These are phyloP conservation scores for Sympetrum striolatum DNA, from an alignment of 2,888 invertebrate genomes.

Conservation along the genomic window DNA sequence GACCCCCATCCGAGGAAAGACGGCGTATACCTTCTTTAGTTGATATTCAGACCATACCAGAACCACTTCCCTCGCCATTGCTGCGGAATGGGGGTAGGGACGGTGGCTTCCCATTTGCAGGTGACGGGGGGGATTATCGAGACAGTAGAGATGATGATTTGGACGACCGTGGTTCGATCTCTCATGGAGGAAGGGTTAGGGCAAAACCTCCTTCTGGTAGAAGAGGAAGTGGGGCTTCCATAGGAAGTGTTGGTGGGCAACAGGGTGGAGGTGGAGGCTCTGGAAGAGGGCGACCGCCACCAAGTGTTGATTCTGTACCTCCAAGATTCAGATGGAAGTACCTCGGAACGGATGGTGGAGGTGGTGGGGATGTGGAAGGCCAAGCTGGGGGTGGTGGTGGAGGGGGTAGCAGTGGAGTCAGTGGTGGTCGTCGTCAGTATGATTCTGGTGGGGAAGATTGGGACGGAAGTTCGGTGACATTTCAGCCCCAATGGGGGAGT, in stretches of 20 bases:
- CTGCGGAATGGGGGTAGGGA: constrained; percentile 24
- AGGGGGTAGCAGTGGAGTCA: neutral
- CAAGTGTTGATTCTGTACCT: neutral
- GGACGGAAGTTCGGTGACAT: constrained; percentile 65
- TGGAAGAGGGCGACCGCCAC: neutral
- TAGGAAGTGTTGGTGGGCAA: constrained; percentile 5
- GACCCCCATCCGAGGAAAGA: neutral
- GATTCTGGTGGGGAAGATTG: constrained; percentile 58
- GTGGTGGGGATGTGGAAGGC: constrained; percentile 18
- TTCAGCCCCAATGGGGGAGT: constrained; percentile 56
- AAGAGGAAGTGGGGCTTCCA: constrained; percentile 60
- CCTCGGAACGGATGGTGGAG: neutral
- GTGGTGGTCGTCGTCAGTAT: neutral
- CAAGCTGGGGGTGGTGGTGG: constrained; percentile 36
- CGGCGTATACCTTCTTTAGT: constrained; percentile 24
- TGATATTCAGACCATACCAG: constrained; percentile 2
- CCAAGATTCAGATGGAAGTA: neutral
- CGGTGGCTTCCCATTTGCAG: neutral
- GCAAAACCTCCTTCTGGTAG: constrained; percentile 76
- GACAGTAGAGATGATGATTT: constrained; percentile 26
- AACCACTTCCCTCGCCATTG: constrained; percentile 14
- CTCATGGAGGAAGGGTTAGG: constrained; percentile 59
- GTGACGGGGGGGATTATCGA: neutral
- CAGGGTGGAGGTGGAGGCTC: constrained; percentile 7
- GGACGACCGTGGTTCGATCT: neutral